Conservation (phyloP, 2,113 vertebrate genomes). For the Nicator chloris region DNA sequence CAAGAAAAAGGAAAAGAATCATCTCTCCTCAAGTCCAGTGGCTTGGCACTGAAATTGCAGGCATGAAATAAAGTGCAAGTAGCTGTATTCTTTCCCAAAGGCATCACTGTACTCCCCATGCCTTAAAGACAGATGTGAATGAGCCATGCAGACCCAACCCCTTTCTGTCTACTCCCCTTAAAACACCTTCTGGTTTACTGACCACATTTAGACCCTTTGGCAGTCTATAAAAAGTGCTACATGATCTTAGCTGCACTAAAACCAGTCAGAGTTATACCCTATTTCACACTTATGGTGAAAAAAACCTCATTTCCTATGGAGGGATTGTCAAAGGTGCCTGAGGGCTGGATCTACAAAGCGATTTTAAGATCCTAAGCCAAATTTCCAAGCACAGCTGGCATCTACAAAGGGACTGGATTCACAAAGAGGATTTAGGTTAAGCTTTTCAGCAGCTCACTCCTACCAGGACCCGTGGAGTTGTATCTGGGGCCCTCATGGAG, state of each 20-base stretch:
- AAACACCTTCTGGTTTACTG: slow-evolving; percentile 48
- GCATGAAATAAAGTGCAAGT: neutral
- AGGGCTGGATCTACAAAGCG: neutral
- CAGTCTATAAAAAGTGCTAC: slow-evolving; percentile 55
- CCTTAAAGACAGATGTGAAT: neutral
- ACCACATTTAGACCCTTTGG: slow-evolving; percentile 36
- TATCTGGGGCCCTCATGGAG: neutral
- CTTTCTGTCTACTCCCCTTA: neutral
- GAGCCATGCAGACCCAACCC: neutral
- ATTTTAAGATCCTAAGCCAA: slow-evolving; percentile 17
- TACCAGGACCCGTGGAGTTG: neutral
- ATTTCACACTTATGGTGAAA: slow-evolving; percentile 7
- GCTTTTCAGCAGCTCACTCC: neutral
- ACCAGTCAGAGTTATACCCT: neutral
- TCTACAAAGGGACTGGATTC: neutral
- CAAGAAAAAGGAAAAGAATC: neutral
- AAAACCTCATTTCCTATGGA: slow-evolving; percentile 10
- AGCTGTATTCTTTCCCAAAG: neutral
- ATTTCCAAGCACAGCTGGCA: slow-evolving; percentile 3
- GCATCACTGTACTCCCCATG: neutral
- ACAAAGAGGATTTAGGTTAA: neutral
- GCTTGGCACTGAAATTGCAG: neutral
- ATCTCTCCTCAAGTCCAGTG: neutral
- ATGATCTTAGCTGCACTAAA: slow-evolving; percentile 24
- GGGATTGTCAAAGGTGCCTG: slow-evolving; percentile 1